Base-by-base conservation (phyloP, 2,797 vertebrate genomes). In the Eleutherodactylus coqui region DNA sequence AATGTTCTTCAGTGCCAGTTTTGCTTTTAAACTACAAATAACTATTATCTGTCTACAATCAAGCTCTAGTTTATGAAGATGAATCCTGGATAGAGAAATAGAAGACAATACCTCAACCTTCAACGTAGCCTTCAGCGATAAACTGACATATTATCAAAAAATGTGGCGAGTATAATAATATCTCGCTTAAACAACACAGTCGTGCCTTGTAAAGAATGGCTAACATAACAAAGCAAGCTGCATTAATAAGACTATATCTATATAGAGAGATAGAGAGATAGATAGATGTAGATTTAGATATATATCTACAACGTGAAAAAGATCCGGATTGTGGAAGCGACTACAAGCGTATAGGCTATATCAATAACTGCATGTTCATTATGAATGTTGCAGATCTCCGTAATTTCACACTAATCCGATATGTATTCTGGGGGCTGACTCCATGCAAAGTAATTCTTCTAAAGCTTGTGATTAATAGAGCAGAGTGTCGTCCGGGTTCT, bases 401-500 rank as follows among this genome's bases (percentile, higher is more conserved):
- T 34, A 21, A 51, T 76, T 76, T 76, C 29, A 76, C 73, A 34
- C 29, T 51, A 53, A 34, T 76, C 24, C 19, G 34, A 76, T 49
- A 51, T 21, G n/a, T 19, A 75, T 19, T 51, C 27, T 75, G 1
- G 24, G 32, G 43, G n/a, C 41, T n/a, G 45, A 36, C 10, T 67
- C 29, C 19, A 69, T 51, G 62, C 79, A 34, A 49, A 67, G 34
- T 47, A 32, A 32, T 49, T 34, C 17, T 24, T 34, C 19, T 32
- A 17, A 21, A 67, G 10, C 19, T 60, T 32, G 38, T 79, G 58
- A 64, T 47, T 47, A 62, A 51, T 11, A 76, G 43, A 38, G n/a
- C 55, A 36, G 17, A 27, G 24, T 43, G 21, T 29, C 14, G 49
- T 58, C 24, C 41, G 73, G 53, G 36, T 21, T 78, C 55, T 58